These are phyloP conservation scores for Anas bahamensis DNA, from an alignment of 2,797 vertebrate species.

Conservation along the genomic window DNA sequence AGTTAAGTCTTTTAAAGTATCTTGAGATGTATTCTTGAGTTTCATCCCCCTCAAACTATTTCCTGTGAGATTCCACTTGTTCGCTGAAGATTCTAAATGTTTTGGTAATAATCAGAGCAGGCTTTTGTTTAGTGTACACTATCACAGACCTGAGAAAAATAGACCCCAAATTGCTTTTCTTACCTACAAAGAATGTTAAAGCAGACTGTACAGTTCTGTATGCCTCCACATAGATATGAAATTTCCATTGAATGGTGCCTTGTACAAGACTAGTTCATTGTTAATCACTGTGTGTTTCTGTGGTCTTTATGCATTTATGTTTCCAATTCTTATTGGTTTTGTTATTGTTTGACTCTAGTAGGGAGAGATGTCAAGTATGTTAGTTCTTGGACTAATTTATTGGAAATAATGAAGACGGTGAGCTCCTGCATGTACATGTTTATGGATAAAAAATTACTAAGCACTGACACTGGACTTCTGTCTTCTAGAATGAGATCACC, in stretches of 20 bases:
- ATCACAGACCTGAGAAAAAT: slow-evolving; percentile 12
- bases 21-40: background rate
- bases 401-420: background rate
- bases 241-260: background rate
- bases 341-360: background rate
- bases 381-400: background rate
- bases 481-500: background rate
- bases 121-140: background rate
- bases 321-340: background rate
- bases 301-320: background rate
- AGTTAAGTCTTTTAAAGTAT: slow-evolving; percentile 45
- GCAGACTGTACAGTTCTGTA: background rate
- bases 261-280: background rate
- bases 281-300: background rate
- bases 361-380: background rate
- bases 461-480: background rate
- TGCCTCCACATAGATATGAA: background rate
- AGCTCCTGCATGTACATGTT: background rate
- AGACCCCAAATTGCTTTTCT: background rate
- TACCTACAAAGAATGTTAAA: background rate
- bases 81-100: background rate
- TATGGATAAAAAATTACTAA: background rate
- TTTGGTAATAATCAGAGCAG: background rate
- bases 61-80: background rate
- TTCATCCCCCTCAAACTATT: slow-evolving; percentile 29